Evolutionary conservation across 2,797 vertebrate genomes (phyloP), one percentile per base, ranked within the genome.

Genomic region (Salmo trutta): DNA sequence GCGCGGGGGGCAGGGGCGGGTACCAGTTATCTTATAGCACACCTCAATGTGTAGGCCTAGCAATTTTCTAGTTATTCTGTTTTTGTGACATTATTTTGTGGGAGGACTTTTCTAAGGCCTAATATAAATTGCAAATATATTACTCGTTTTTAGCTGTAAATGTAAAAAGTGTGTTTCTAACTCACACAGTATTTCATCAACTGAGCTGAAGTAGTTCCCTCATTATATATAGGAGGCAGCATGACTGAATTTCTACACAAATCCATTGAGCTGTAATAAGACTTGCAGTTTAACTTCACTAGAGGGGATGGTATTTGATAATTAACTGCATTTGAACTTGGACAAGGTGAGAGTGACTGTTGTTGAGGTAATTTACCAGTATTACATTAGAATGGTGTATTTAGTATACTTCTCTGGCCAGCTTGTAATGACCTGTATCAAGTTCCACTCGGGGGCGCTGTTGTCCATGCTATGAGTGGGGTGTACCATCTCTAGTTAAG

Each of bases 151-250:
- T 19, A 19, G 29, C n/a, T 69, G 19, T 17, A 19, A 16, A 41
- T 33, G 15, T 69, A 41, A 41, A 8, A 36, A 17, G 15, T 47
- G 17, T 24, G 1, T 71, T 71, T 71, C 19, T 5, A 14, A 65
- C 53, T 19, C 17, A 3, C 19, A 29, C n/a, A 14, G 14, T 19
- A 31, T 54, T 41, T 33, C 29, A 16, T 68, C 27, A 68, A n/a
- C 47, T 33, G 31, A 21, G 31, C 53, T 5, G 66, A 68, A 70
- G 70, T 53, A 75, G 1, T 80, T 81, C 31, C 54, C 15, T 7
- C 68, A 27, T 31, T 81, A 27, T 36, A 90, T 80, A 27, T 36
- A 90, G 86, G 83, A 73, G 84, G 83, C 87, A 88, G 88, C 51
- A 82, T 79, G 17, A 56, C 69, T 64, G 78, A 53, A 82, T 75